Conservation (phyloP, 2,113 vertebrate species). For the Epinephelus lanceolatus region DNA sequence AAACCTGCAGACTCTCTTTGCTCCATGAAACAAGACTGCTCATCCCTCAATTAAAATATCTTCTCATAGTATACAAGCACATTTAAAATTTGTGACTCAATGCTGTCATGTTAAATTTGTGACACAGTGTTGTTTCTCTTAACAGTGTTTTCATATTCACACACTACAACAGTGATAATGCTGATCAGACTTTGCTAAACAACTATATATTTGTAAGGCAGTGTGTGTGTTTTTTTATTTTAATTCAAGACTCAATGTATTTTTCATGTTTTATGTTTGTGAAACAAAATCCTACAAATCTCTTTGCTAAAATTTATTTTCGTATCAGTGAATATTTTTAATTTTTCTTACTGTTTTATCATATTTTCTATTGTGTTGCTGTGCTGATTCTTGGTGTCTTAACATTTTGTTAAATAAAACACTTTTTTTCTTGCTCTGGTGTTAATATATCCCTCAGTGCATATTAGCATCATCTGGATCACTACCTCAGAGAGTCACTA, state of each 20-base stretch:
- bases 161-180: background rate
- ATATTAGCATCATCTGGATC: background rate
- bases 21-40: background rate
- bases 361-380: background rate
- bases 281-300: conserved; percentile 1
- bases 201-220: background rate
- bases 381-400: conserved; percentile 6
- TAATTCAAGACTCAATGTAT: background rate
- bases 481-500: conserved; percentile 32
- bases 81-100: background rate
- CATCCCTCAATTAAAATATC: background rate
- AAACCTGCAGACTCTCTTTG: background rate
- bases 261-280: conserved; percentile 8
- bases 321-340: background rate
- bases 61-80: background rate
- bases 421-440: background rate
- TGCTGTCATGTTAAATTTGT: background rate
- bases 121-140: background rate
- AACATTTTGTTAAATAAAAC: conserved; percentile 44
- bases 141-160: background rate
- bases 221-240: background rate
- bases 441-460: background rate
- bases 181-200: background rate
- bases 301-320: background rate
- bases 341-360: background rate